These are phyloP conservation scores for Argynnis bischoffii DNA, from an alignment of 2,888 invertebrate genomes.

Conservation along the genomic window DNA sequence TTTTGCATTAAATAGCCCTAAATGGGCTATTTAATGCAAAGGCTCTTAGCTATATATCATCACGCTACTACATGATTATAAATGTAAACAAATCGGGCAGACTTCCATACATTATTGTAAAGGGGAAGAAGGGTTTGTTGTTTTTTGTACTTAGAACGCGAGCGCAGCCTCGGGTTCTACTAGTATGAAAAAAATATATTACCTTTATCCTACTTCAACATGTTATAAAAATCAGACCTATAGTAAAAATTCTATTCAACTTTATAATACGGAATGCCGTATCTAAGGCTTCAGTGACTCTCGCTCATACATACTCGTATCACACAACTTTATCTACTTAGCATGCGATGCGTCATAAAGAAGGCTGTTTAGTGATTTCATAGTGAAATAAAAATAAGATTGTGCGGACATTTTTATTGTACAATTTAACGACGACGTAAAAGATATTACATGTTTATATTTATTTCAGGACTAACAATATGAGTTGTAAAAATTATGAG, in stretches of 20 bases:
- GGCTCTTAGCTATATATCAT: no score
- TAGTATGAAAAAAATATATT: neutral
- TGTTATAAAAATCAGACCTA: no score
- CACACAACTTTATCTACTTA: constrained; percentile 41
- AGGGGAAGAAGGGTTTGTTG: no score
- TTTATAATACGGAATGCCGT: neutral
- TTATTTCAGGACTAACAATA: constrained; percentile 8
- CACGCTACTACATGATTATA: no score
- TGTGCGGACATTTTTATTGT: constrained; percentile 43
- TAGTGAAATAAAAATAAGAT: constrained; percentile 54
- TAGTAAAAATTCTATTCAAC: no score
- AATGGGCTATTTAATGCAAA: no score
- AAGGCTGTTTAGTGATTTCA: constrained; percentile 55
- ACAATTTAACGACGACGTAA: constrained; percentile 38
- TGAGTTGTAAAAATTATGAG: neutral
- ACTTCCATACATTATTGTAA: no score
- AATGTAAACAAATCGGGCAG: no score
- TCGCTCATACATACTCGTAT: constrained; percentile 18
- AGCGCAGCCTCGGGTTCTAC: no score
- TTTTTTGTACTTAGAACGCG: no score
- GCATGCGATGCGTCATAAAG: constrained; percentile 53
- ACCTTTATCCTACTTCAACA: no score
- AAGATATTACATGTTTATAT: constrained; percentile 33
- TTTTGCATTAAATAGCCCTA: no score
- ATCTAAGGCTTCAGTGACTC: neutral